Conservation (phyloP, 2,113 vertebrate species). For the Leptodactylus fuscus region DNA sequence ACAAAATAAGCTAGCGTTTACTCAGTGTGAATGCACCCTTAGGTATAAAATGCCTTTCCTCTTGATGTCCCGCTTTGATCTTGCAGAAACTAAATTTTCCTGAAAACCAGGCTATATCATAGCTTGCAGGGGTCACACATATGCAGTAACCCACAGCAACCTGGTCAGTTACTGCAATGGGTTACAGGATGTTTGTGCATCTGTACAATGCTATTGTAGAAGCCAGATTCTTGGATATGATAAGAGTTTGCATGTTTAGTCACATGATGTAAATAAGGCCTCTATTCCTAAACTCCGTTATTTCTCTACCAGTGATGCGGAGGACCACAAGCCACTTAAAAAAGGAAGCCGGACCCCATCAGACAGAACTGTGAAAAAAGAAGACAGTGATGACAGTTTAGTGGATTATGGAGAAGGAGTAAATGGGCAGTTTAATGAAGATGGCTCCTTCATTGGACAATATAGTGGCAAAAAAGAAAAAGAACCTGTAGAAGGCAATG, state of each 20-base stretch:
- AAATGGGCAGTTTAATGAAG: constrained; percentile 98
- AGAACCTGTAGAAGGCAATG: constrained; percentile 88
- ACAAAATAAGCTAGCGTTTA: no score
- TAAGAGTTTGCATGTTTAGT: no score
- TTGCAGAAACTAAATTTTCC: no score
- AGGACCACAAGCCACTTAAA: constrained; percentile 95
- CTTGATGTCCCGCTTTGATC: no score
- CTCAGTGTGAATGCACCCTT: no score
- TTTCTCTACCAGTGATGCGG: constrained; percentile 88
- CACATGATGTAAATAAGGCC: not conserved
- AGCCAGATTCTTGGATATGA: not conserved
- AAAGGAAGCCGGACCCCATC: constrained; percentile 95
- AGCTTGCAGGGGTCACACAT: not conserved
- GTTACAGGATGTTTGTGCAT: not conserved
- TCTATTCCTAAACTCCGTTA: constrained; percentile 33
- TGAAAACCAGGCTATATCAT: no score
- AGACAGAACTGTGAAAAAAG: constrained; percentile 95
- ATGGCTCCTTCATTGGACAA: constrained; percentile 98
- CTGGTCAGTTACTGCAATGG: not conserved
- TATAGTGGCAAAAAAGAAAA: constrained; percentile 96
- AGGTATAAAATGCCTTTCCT: no score
- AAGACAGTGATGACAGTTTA: constrained; percentile 97
- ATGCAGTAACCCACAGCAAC: not conserved
- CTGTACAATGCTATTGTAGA: not conserved
- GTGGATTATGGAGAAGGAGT: constrained; percentile 98